Percentiles rank a stretch among this genome's conserved stretches.
Conservation (phyloP, 2,113 vertebrate genomes). For the Trichomycterus rosablanca region DNA sequence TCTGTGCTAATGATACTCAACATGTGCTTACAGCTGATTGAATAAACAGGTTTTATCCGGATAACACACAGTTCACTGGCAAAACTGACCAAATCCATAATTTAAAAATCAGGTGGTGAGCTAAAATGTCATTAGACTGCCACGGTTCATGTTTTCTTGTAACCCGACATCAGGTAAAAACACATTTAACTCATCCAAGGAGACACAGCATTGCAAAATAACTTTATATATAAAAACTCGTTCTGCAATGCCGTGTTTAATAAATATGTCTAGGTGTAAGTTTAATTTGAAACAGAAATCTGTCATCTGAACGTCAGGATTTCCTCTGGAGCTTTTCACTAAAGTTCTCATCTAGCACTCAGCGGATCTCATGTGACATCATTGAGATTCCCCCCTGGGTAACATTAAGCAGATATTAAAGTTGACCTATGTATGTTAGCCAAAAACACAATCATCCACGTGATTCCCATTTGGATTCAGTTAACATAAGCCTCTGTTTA, state of each 20-base stretch:
- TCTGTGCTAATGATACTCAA: too few species aligned
- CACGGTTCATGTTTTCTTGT: slow-evolving; percentile 23
- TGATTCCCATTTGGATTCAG: slow-evolving; percentile 32
- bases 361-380: slow-evolving; percentile 41
- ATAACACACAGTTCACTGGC: slow-evolving; percentile 25
- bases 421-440: slow-evolving; percentile 39
- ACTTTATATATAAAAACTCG: too few species aligned
- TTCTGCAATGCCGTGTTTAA: too few species aligned
- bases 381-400: slow-evolving; percentile 35
- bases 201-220: slow-evolving; percentile 16
- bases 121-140: slow-evolving; percentile 24
- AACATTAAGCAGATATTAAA: slow-evolving; percentile 43
- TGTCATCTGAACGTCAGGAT: slow-evolving; percentile 8
- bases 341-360: slow-evolving; percentile 31
- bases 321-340: slow-evolving; percentile 11
- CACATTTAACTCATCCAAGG: slow-evolving; percentile 17
- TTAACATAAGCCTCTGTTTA: not conserved
- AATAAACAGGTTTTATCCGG: slow-evolving; percentile 34
- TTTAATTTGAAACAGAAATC: slow-evolving; percentile 13
- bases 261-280: slow-evolving; percentile 35
- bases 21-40: slow-evolving; percentile 20
- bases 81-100: slow-evolving; percentile 22
- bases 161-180: slow-evolving; percentile 5
- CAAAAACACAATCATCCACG: slow-evolving; percentile 29
- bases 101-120: slow-evolving; percentile 17